Evolutionary conservation across 2,888 invertebrate genomes (phyloP).

Genomic region (Cheiracanthium punctorium): DNA sequence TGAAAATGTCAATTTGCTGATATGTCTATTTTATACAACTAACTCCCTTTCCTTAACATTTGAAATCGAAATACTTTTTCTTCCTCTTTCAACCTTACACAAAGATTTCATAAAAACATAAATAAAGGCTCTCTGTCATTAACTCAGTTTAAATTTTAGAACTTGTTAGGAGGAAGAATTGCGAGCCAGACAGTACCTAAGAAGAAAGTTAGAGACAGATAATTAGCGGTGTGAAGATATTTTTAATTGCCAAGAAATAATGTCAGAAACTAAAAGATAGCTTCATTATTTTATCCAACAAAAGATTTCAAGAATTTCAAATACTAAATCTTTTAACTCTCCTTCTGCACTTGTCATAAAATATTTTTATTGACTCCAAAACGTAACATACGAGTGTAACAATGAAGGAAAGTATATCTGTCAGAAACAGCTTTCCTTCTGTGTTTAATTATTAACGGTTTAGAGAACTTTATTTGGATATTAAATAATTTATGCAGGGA

Average conservation of each 20-base stretch:
- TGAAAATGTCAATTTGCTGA: too few relatives aligned
- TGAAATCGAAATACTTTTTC: too few relatives aligned
- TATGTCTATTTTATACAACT: too few relatives aligned
- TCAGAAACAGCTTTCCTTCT: neutral
- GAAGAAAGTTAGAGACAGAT: neutral
- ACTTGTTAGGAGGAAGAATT: too few relatives aligned
- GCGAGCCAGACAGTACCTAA: too few relatives aligned
- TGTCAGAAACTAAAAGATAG: slow-evolving; percentile 21
- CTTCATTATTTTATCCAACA: slow-evolving; percentile 53
- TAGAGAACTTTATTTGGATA: neutral
- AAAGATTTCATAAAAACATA: too few relatives aligned
- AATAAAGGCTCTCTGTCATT: too few relatives aligned
- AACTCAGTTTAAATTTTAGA: too few relatives aligned
- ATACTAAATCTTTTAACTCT: slow-evolving; percentile 23
- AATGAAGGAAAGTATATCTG: neutral
- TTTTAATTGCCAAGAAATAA: slow-evolving; percentile 42
- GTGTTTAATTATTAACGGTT: neutral
- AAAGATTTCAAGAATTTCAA: slow-evolving; percentile 40
- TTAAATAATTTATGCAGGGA: too few relatives aligned
- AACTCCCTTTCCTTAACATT: too few relatives aligned
- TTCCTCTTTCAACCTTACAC: too few relatives aligned
- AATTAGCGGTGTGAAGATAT: slow-evolving; percentile 47
- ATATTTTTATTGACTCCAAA: slow-evolving; percentile 37
- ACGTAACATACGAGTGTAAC: slow-evolving; percentile 13
- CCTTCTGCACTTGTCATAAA: slow-evolving; percentile 44